Conservation (phyloP, 2,113 vertebrate species). For the Entelurus aequoreus region DNA sequence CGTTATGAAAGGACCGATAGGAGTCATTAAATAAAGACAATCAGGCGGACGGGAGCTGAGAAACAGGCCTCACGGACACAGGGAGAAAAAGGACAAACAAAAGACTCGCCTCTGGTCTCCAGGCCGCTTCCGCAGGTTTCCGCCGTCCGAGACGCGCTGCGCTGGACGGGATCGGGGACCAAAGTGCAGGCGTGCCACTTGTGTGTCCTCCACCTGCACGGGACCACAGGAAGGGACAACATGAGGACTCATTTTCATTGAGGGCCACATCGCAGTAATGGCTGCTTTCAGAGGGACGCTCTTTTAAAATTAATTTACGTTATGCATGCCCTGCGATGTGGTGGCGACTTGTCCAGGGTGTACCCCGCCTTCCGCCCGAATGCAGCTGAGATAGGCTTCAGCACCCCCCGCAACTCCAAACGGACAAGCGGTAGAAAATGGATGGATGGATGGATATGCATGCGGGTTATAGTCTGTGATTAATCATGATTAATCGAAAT, state of each 20-base stretch:
- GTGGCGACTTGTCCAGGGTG: no score
- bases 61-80: slow-evolving; percentile 11
- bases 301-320: no score
- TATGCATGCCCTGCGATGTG: no score
- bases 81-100: slow-evolving; percentile 1
- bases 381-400: no score
- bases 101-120: slow-evolving; percentile 83
- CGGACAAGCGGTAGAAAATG: no score
- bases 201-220: slow-evolving; percentile 84
- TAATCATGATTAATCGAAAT: no score
- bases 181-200: slow-evolving; percentile 84
- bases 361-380: no score
- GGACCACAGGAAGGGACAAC: slow-evolving; percentile 6
- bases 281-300: no score
- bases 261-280: neutral
- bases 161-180: slow-evolving; percentile 80
- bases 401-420: no score
- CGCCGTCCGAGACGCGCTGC: slow-evolving; percentile 60
- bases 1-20: slow-evolving; percentile 32
- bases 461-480: no score
- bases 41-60: slow-evolving; percentile 10
- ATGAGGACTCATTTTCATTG: neutral
- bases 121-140: slow-evolving; percentile 87
- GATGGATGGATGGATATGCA: no score
- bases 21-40: slow-evolving; percentile 35